Evolutionary conservation across 1,140 invertebrate species (phyloP).

Genomic region (Trinorchestia longiramus): DNA sequence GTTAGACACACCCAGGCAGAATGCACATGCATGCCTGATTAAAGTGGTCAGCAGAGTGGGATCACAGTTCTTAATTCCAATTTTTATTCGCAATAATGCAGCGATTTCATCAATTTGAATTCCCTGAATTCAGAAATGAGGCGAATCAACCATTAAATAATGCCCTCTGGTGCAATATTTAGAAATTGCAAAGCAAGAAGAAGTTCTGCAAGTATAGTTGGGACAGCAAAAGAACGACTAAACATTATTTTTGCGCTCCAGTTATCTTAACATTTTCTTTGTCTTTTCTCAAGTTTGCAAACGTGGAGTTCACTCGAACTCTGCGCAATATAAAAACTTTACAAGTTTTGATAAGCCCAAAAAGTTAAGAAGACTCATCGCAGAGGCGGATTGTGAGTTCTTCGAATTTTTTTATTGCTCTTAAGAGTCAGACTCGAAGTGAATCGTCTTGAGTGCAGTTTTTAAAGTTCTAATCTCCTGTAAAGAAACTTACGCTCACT

Average conservation of each 20-base stretch:
- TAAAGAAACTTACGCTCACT: neutral
- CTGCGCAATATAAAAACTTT: slow-evolving; percentile 17
- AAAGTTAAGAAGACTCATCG: slow-evolving; percentile 49
- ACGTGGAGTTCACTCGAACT: neutral
- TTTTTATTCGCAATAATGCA: neutral
- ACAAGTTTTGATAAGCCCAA: slow-evolving; percentile 45
- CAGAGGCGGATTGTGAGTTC: neutral
- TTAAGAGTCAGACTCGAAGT: neutral
- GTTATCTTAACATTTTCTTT: neutral
- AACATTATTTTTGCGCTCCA: neutral
- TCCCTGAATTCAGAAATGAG: neutral
- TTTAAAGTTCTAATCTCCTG: neutral
- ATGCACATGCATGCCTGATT: neutral
- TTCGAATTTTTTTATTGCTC: neutral
- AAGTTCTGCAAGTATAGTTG: neutral
- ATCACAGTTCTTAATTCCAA: neutral
- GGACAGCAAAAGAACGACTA: neutral
- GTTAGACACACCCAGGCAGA: neutral
- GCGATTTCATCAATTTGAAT: neutral
- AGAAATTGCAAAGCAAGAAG: neutral
- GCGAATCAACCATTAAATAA: no score
- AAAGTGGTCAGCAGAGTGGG: neutral
- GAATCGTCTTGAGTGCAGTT: slow-evolving; percentile 7
- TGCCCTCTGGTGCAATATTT: no score
- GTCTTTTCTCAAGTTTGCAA: neutral